phyloP scores from a whole-genome alignment of 2,113 vertebrate genomes.

The Sturnira hondurensis region DNA sequence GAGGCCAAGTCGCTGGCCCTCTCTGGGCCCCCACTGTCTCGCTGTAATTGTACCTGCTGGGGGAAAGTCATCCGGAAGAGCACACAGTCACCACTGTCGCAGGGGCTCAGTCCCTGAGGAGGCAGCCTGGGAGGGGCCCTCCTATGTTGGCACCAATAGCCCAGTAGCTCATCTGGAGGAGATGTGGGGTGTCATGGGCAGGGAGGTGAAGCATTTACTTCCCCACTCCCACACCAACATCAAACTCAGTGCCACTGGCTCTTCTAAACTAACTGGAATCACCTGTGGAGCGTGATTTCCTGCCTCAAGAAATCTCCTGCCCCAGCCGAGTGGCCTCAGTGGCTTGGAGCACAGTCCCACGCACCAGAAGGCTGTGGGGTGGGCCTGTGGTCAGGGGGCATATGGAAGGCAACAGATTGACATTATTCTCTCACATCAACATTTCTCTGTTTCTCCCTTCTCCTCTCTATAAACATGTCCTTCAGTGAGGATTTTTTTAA shows the following conservation, averaged over 20 bases:
- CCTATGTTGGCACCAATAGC: background rate
- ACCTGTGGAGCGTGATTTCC: background rate
- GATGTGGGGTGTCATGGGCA: background rate
- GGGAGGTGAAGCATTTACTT: background rate
- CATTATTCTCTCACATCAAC: too few species aligned
- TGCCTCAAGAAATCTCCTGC: background rate
- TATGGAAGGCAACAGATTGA: too few species aligned
- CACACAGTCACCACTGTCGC: rapidly evolving
- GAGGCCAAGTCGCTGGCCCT: background rate
- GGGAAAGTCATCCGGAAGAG: background rate
- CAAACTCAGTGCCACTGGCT: background rate
- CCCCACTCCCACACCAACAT: background rate
- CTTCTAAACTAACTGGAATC: background rate
- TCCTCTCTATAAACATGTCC: too few species aligned
- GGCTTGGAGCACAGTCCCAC: too few species aligned
- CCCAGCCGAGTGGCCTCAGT: too few species aligned
- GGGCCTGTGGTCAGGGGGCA: rapidly evolving
- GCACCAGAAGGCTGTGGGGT: too few species aligned
- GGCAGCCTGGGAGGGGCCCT: too few species aligned
- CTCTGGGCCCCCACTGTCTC: background rate
- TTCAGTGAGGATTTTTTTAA: too few species aligned
- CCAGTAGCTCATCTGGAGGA: background rate
- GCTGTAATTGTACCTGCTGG: background rate
- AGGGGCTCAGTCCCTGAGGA: background rate
- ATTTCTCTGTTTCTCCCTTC: too few species aligned